These are phyloP conservation scores for Neopipo cinnamomea DNA, from an alignment of 2,113 vertebrate genomes.

Conservation along the genomic window DNA sequence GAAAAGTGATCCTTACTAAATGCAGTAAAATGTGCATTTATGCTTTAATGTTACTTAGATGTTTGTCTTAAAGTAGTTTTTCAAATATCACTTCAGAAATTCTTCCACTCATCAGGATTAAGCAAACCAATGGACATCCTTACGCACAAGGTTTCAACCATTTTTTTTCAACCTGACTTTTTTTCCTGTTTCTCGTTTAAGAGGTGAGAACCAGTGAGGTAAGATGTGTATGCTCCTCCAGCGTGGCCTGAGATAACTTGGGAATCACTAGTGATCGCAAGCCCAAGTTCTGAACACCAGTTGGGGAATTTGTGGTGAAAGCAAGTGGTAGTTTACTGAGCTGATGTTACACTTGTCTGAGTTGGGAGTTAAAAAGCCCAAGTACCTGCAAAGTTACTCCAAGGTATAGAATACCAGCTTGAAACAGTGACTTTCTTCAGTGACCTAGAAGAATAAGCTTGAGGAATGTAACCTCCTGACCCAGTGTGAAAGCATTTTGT, in stretches of 20 bases:
- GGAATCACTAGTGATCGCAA: not conserved
- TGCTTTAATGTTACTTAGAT: not conserved
- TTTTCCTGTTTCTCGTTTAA: not conserved
- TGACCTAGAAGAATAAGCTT: rapidly evolving
- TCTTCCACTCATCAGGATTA: not conserved
- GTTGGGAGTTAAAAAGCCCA: not conserved
- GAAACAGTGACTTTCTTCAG: not conserved
- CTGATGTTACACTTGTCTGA: not conserved
- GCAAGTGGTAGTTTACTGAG: not conserved
- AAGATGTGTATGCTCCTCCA: not conserved
- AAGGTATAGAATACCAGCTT: not conserved
- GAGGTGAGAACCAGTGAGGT: not conserved
- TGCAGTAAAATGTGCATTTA: not conserved
- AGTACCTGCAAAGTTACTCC: not conserved
- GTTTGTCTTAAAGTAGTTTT: not conserved
- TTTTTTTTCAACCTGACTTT: not conserved
- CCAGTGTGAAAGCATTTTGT: not conserved
- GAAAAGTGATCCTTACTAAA: not conserved
- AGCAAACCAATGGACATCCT: not conserved
- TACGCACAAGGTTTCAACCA: not conserved
- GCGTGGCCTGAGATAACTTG: rapidly evolving
- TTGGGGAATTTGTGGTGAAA: not conserved
- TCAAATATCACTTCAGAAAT: not conserved
- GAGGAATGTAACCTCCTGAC: not conserved
- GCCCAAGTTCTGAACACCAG: not conserved